Conservation (phyloP, 2,797 vertebrate species). For the Syngnathus rostellatus region DNA sequence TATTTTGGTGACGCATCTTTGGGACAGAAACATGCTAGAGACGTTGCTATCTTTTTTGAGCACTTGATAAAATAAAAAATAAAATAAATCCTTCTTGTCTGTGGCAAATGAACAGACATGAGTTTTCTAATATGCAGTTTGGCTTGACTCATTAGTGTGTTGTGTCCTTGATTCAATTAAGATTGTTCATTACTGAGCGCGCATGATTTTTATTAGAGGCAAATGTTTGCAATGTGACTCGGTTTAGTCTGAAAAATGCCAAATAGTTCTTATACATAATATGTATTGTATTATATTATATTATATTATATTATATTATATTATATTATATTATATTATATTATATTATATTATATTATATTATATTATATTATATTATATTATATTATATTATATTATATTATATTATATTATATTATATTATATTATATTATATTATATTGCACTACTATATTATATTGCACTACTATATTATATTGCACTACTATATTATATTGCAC, state of each 20-base stretch:
- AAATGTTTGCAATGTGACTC: not conserved
- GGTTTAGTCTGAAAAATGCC: not conserved
- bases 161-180: not conserved
- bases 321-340: no score
- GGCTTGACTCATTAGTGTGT: not conserved
- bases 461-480: no score
- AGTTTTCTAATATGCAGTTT: constrained; percentile 1
- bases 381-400: no score
- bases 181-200: not conserved
- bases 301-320: no score
- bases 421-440: no score
- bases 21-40: constrained; percentile 4
- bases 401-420: no score
- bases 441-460: no score
- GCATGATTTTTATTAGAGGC: not conserved
- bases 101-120: not conserved
- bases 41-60: not conserved
- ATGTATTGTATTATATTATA: no score
- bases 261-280: not conserved
- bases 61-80: not conserved
- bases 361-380: no score
- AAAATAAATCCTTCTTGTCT: not conserved
- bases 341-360: no score
- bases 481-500: no score
- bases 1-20: not conserved